These are phyloP conservation scores for Calliphora vomitoria DNA, from an alignment of 2,888 invertebrate genomes.

Conservation along the genomic window DNA sequence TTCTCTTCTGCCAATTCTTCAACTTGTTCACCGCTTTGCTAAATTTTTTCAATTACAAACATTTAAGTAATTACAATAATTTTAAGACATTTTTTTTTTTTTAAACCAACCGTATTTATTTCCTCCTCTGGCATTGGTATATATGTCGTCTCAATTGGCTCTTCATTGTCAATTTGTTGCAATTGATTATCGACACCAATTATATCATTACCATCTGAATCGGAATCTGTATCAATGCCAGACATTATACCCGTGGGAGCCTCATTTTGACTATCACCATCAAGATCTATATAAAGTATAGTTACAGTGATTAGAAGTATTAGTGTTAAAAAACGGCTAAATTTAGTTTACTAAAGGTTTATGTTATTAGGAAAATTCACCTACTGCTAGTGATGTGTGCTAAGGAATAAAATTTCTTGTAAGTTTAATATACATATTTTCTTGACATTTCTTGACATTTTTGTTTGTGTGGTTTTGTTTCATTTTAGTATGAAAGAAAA, in stretches of 20 bases:
- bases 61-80: slow-evolving; percentile 14
- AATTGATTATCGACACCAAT: slow-evolving; percentile 71
- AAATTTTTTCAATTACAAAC: slow-evolving; percentile 1
- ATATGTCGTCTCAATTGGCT: slow-evolving; percentile 87
- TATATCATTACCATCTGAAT: slow-evolving; percentile 85
- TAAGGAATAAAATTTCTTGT: slow-evolving; percentile 16
- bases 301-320: slow-evolving; percentile 1
- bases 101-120: slow-evolving; percentile 85
- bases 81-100: slow-evolving; percentile 28
- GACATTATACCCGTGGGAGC: slow-evolving; percentile 85
- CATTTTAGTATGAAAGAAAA: neutral
- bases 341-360: neutral
- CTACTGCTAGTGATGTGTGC: slow-evolving; percentile 22
- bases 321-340: neutral
- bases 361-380: slow-evolving; percentile 9
- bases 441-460: neutral
- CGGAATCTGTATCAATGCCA: slow-evolving; percentile 86
- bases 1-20: slow-evolving; percentile 97
- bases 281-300: slow-evolving; percentile 86
- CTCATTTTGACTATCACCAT: slow-evolving; percentile 90
- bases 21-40: slow-evolving; percentile 91
- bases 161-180: slow-evolving; percentile 78
- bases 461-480: neutral
- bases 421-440: neutral
- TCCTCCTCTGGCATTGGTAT: slow-evolving; percentile 87